These are phyloP conservation scores for Origma solitaria DNA, from an alignment of 2,113 vertebrate genomes.

Conservation along the genomic window DNA sequence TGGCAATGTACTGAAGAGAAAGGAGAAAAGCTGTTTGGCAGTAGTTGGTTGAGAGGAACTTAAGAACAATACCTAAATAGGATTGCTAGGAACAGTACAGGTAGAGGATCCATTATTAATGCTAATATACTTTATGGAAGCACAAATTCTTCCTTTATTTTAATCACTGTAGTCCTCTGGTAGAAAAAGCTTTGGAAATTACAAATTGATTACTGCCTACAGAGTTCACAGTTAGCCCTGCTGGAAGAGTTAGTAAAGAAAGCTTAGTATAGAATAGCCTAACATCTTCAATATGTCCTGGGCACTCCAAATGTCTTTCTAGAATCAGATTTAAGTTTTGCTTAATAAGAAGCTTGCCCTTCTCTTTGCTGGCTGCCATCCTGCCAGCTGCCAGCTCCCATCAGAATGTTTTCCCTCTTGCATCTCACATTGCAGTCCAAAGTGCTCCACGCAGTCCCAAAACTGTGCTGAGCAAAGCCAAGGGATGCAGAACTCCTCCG, in stretches of 20 bases:
- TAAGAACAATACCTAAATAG: not conserved
- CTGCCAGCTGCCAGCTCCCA: not conserved
- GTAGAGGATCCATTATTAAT: not conserved
- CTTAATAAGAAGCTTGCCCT: not conserved
- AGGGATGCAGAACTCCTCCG: not conserved
- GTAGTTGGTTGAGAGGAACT: not conserved
- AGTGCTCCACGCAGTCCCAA: not conserved
- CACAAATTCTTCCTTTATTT: not conserved
- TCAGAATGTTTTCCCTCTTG: accelerated
- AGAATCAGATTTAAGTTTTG: not conserved
- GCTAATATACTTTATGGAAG: not conserved
- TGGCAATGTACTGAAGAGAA: not conserved
- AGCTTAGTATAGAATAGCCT: not conserved
- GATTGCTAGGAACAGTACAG: not conserved
- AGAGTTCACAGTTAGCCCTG: not conserved
- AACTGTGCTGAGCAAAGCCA: not conserved
- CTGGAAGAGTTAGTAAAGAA: not conserved
- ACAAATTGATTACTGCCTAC: not conserved
- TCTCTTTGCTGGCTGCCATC: not conserved
- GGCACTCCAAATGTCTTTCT: not conserved
- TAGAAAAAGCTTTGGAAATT: not conserved
- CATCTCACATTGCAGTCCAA: not conserved
- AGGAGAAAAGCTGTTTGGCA: not conserved
- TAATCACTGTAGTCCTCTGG: not conserved
- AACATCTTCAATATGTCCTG: not conserved